phyloP scores from a whole-genome alignment of 1,140 invertebrate genomes.

The Chymomyza costata region DNA sequence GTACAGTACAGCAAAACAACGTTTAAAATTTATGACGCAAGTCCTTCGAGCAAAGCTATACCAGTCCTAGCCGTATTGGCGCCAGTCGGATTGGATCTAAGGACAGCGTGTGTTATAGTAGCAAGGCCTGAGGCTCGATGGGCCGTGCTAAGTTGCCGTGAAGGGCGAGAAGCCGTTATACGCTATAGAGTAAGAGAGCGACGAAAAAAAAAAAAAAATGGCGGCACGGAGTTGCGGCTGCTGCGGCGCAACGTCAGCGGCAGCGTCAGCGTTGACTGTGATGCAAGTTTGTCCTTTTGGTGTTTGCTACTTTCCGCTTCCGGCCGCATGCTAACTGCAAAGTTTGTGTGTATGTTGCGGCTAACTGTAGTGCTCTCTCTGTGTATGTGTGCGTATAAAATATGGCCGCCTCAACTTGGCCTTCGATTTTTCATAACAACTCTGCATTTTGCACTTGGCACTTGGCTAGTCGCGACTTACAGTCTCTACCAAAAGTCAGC shows the following conservation, averaged over 20 bases:
- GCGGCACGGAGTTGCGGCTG: neutral
- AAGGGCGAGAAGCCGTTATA: too few relatives aligned
- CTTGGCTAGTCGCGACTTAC: neutral
- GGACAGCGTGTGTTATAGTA: too few relatives aligned
- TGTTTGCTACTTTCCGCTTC: slow-evolving; percentile 30
- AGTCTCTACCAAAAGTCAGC: too few relatives aligned
- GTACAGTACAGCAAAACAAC: slow-evolving; percentile 52
- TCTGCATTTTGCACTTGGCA: slow-evolving; percentile 8
- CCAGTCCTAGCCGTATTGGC: slow-evolving; percentile 32
- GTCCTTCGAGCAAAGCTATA: slow-evolving; percentile 33
- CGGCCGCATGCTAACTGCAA: slow-evolving; percentile 14
- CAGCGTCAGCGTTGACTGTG: neutral
- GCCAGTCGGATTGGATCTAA: slow-evolving; percentile 7
- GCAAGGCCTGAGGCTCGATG: too few relatives aligned
- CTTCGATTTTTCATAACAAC: slow-evolving; percentile 47
- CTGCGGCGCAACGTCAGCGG: neutral
- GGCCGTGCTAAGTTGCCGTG: too few relatives aligned
- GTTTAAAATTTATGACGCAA: slow-evolving; percentile 62
- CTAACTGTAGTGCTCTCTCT: neutral
- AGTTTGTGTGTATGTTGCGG: too few relatives aligned
- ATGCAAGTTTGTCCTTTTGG: neutral
- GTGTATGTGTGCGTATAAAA: slow-evolving; percentile 26
- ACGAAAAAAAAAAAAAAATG: neutral
- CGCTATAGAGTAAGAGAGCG: too few relatives aligned
- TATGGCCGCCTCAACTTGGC: slow-evolving; percentile 46